phyloP scores from a whole-genome alignment of 2,888 invertebrate genomes.

The Sisyra nigra region DNA sequence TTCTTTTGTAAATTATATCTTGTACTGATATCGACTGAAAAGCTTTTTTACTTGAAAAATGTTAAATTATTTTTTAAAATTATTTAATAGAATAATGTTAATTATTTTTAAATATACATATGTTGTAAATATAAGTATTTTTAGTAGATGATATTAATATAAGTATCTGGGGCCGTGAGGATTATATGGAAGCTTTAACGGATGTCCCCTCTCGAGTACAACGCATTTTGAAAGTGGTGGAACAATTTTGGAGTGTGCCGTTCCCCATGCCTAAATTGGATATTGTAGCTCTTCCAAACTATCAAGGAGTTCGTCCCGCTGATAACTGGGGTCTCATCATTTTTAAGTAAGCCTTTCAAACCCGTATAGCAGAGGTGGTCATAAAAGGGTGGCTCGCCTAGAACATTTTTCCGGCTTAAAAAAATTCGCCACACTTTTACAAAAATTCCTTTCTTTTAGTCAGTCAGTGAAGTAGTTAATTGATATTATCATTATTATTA shows the following conservation, averaged over 20 bases:
- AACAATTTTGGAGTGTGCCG: constrained; percentile 45
- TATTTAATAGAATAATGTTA: too few relatives aligned
- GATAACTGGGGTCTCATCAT: constrained; percentile 68
- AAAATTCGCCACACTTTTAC: too few relatives aligned
- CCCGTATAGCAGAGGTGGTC: too few relatives aligned
- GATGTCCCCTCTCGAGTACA: constrained; percentile 40
- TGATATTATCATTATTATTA: too few relatives aligned
- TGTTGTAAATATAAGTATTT: neutral
- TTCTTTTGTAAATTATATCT: too few relatives aligned
- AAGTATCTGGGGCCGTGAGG: constrained; percentile 45
- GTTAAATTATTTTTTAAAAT: too few relatives aligned
- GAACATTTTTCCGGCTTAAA: too few relatives aligned
- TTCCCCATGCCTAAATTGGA: constrained; percentile 52
- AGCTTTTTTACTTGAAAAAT: too few relatives aligned
- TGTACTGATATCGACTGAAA: too few relatives aligned
- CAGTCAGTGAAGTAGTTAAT: too few relatives aligned
- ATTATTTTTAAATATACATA: neutral
- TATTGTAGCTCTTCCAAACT: constrained; percentile 55
- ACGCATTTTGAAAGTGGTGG: constrained; percentile 38
- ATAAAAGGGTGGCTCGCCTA: too few relatives aligned
- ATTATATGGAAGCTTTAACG: constrained; percentile 39
- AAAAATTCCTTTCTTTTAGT: too few relatives aligned
- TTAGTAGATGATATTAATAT: constrained; percentile 23
- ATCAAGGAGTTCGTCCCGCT: constrained; percentile 51
- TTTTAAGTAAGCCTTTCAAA: constrained; percentile 43